Conservation (phyloP, 2,113 vertebrate species). For the Cephalopterus ornatus region DNA sequence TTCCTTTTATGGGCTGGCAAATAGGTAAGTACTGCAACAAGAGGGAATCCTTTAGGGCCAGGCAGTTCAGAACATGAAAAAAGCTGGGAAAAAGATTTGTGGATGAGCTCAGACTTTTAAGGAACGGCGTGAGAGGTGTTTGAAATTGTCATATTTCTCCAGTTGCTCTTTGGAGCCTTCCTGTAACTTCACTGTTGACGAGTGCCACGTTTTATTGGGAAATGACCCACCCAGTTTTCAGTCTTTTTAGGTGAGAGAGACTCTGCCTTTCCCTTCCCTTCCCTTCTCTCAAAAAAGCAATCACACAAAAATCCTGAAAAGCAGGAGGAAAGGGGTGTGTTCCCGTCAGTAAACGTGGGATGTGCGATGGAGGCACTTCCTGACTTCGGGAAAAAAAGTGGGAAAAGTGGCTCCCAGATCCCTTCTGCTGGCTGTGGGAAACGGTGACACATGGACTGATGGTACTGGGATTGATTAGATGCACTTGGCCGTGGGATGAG, state of each 20-base stretch:
- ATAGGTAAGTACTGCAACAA: not conserved
- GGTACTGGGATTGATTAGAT: not conserved
- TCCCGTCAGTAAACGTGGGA: not conserved
- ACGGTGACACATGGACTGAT: too few species aligned
- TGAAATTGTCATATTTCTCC: not conserved
- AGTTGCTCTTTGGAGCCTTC: not conserved
- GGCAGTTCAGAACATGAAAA: not conserved
- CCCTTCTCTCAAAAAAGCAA: not conserved
- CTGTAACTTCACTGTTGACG: not conserved
- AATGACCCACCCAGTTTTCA: not conserved
- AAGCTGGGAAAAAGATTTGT: not conserved
- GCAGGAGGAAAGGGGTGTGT: not conserved
- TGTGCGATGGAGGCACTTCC: not conserved
- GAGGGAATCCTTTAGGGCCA: not conserved
- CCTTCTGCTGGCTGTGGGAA: not conserved
- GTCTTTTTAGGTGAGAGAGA: not conserved
- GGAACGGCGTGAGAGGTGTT: rapidly evolving
- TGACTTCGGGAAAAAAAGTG: not conserved
- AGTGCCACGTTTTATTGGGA: not conserved
- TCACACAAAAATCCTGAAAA: not conserved
- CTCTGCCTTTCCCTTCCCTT: not conserved
- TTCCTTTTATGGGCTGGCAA: not conserved
- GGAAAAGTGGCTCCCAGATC: not conserved
- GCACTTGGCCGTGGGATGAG: not conserved
- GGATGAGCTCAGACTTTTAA: not conserved